phyloP scores from a whole-genome alignment of 2,113 vertebrate species.

The Phoxinus phoxinus region DNA sequence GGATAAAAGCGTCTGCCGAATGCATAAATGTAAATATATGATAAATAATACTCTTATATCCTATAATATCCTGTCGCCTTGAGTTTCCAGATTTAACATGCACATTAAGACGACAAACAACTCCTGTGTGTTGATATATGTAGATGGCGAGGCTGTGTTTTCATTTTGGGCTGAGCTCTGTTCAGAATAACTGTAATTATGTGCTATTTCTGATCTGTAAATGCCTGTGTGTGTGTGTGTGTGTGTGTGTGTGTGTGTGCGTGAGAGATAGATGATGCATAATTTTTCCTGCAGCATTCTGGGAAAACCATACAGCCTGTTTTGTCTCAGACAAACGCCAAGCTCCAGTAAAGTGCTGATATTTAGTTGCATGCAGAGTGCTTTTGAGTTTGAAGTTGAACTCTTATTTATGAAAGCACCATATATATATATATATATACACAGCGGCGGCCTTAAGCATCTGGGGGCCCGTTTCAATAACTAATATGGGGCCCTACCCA shows the following conservation, averaged over 20 bases:
- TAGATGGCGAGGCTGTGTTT: not conserved
- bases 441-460: too few relatives aligned
- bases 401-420: not conserved
- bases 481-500: too few relatives aligned
- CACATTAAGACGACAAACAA: not conserved
- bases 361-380: not conserved
- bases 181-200: conserved; percentile 40
- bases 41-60: not conserved
- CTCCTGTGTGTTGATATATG: conserved; percentile 5
- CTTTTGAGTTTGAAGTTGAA: not conserved
- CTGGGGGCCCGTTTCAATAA: too few relatives aligned
- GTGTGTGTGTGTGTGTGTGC: conserved; percentile 42
- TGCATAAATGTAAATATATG: too few relatives aligned
- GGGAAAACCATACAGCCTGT: not conserved
- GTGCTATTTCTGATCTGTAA: conserved; percentile 30
- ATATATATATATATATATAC: too few relatives aligned
- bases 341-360: not conserved
- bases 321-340: not conserved
- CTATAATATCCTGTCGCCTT: not conserved
- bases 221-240: not conserved
- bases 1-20: too few relatives aligned
- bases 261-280: not conserved
- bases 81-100: not conserved
- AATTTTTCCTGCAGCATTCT: not conserved
- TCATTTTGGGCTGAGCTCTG: conserved; percentile 14